Evolutionary conservation across 1,140 invertebrate species (phyloP).

Genomic region (Drosophila sproati): DNA sequence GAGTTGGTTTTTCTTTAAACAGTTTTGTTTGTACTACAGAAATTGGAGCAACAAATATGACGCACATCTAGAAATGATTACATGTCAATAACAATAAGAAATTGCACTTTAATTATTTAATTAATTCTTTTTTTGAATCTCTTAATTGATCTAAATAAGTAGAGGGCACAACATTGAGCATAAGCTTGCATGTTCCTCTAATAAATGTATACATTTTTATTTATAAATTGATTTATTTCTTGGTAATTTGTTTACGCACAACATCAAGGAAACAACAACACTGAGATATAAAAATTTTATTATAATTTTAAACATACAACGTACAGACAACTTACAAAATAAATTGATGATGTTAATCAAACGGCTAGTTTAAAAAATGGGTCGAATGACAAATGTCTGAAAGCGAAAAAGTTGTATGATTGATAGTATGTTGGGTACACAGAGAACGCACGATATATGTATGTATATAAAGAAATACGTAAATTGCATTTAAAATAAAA

Average conservation of each 20-base stretch:
- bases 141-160: conserved; percentile 44
- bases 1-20: conserved; percentile 24
- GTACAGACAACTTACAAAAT: conserved; percentile 24
- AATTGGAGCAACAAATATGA: conserved; percentile 56
- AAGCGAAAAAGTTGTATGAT: conserved; percentile 52
- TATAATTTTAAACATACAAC: conserved; percentile 36
- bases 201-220: conserved; percentile 27
- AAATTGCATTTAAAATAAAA: conserved; percentile 30
- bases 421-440: conserved; percentile 2
- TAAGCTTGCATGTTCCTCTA: conserved; percentile 21
- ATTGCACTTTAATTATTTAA: conserved; percentile 26
- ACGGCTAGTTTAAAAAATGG: conserved; percentile 20
- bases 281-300: conserved; percentile 76
- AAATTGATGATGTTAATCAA: conserved; percentile 29
- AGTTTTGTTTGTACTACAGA: conserved; percentile 57
- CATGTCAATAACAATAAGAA: conserved; percentile 61
- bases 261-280: conserved; percentile 79
- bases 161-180: conserved; percentile 64
- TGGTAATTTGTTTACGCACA: conserved; percentile 60
- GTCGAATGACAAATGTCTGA: conserved; percentile 20
- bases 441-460: conserved; percentile 21
- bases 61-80: conserved; percentile 68
- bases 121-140: conserved; percentile 14
- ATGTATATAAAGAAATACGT: conserved; percentile 35
- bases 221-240: conserved; percentile 34